phyloP scores from a whole-genome alignment of 2,113 vertebrate genomes.

The Pollachius pollachius region DNA sequence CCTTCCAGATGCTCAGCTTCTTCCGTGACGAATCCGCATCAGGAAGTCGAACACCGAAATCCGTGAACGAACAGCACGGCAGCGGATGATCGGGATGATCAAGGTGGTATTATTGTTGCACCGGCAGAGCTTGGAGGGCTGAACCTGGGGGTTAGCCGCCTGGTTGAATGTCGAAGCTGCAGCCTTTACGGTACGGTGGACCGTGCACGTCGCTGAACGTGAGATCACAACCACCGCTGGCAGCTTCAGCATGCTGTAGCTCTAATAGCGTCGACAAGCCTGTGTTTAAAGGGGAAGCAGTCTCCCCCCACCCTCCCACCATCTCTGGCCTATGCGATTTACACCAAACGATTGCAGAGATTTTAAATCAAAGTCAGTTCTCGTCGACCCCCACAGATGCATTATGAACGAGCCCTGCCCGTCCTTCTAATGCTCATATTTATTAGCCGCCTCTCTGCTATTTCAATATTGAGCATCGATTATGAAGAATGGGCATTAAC shows the following conservation, averaged over 20 bases:
- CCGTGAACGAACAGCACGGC: not conserved
- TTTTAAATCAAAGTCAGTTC: not conserved
- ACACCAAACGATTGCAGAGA: not conserved
- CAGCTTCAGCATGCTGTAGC: not conserved
- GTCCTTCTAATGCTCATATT: too few relatives aligned
- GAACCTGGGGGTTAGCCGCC: not conserved
- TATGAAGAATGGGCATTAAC: too few relatives aligned
- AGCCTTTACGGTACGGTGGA: not conserved
- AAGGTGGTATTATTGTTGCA: too few relatives aligned
- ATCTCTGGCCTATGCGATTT: not conserved
- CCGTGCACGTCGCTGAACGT: not conserved
- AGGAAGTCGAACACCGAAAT: too few relatives aligned
- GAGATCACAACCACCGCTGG: not conserved
- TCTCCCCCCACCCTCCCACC: not conserved
- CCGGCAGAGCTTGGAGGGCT: too few relatives aligned
- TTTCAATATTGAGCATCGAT: too few relatives aligned
- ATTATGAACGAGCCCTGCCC: too few relatives aligned
- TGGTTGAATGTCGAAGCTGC: not conserved
- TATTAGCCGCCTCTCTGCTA: too few relatives aligned
- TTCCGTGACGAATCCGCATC: not conserved
- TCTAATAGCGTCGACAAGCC: conserved; percentile 16
- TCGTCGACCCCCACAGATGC: not conserved
- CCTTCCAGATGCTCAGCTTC: conserved; percentile 11
- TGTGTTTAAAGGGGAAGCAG: conserved; percentile 16
- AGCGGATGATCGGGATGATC: not conserved